phyloP scores from a whole-genome alignment of 2,797 vertebrate genomes.

The Spheniscus humboldti region DNA sequence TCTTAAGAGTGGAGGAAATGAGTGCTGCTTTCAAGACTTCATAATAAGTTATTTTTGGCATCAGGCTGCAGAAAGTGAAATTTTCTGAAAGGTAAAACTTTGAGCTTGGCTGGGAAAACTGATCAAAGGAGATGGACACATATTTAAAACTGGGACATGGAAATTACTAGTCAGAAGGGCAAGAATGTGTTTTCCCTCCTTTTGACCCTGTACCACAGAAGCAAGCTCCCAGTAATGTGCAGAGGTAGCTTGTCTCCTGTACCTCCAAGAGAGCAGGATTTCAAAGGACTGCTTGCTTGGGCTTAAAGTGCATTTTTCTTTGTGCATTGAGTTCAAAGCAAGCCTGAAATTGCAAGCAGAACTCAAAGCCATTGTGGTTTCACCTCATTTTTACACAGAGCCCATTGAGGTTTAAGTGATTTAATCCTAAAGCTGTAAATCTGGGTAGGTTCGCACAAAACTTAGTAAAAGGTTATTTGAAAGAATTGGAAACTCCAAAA shows the following conservation, averaged over 20 bases:
- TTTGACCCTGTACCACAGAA: not conserved
- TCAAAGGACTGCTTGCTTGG: conserved; percentile 15
- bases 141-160: not conserved
- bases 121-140: not conserved
- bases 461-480: conserved; percentile 47
- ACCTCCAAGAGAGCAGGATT: conserved; percentile 13
- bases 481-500: conserved; percentile 37
- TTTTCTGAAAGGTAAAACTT: not conserved
- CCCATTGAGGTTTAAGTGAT: conserved; percentile 27
- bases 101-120: not conserved
- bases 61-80: not conserved
- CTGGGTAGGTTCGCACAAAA: conserved; percentile 25
- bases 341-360: conserved; percentile 46
- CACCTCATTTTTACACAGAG: conserved; percentile 40
- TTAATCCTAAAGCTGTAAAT: conserved; percentile 55
- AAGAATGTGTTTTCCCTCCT: conserved; percentile 6
- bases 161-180: not conserved
- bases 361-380: conserved; percentile 37
- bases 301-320: conserved; percentile 41
- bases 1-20: not conserved
- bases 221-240: not conserved
- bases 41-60: conserved; percentile 28
- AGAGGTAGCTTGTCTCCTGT: not conserved
- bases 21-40: not conserved
- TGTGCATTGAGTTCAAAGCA: conserved; percentile 42